Evolutionary conservation across 2,888 invertebrate species (phyloP).

Genomic region (Molorchus minor): DNA sequence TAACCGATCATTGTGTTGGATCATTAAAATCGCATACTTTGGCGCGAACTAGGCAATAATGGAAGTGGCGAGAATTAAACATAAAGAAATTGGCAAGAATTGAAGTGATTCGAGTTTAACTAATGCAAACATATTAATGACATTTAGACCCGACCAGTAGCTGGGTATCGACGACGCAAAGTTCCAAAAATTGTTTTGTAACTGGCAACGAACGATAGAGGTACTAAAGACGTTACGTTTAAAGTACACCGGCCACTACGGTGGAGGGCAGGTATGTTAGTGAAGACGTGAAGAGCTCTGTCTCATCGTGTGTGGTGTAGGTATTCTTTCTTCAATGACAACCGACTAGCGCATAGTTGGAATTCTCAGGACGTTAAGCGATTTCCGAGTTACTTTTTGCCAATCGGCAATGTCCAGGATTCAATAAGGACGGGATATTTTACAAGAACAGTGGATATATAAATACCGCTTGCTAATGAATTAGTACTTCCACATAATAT

Average conservation of each 20-base stretch:
- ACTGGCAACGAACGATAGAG: background rate
- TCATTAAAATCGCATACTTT: no score
- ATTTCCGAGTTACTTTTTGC: constrained; percentile 48
- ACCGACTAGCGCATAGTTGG: constrained; percentile 53
- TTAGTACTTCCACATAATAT: no score
- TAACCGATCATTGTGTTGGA: no score
- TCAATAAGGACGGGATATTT: constrained; percentile 15
- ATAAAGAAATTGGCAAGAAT: background rate
- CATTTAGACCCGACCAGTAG: background rate
- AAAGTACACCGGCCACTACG: constrained; percentile 29
- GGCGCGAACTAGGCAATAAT: background rate
- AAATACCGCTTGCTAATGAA: no score
- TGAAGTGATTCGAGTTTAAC: background rate
- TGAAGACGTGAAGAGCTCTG: constrained; percentile 52
- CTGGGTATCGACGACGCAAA: background rate
- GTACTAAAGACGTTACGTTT: constrained; percentile 6
- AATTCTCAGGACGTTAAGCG: constrained; percentile 56
- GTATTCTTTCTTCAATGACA: constrained; percentile 40
- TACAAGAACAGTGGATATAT: no score
- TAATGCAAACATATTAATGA: background rate
- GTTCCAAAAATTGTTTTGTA: background rate
- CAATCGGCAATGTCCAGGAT: constrained; percentile 19
- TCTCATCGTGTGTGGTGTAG: constrained; percentile 54
- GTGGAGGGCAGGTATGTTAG: constrained; percentile 48
- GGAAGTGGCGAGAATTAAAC: background rate